These are phyloP conservation scores for Seriola aureovittata DNA, from an alignment of 2,113 vertebrate species.

Conservation along the genomic window DNA sequence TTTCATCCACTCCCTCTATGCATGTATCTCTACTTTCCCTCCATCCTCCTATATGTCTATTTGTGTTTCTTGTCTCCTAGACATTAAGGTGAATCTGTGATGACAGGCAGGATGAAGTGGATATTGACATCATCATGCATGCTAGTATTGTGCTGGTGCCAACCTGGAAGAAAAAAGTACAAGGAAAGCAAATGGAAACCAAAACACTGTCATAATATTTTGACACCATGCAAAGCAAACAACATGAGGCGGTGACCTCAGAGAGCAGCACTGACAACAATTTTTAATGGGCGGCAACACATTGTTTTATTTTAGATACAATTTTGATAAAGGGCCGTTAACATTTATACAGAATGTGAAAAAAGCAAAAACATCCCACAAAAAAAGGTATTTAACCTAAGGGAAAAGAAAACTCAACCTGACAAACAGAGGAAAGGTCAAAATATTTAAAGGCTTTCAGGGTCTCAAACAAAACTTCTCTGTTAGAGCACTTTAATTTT, in stretches of 20 bases:
- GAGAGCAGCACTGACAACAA: neutral
- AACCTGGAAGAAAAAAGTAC: neutral
- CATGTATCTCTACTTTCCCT: neutral
- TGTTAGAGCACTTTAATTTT: neutral
- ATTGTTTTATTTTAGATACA: neutral
- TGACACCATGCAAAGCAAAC: neutral
- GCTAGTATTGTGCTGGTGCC: neutral
- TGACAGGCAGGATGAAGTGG: constrained; percentile 9
- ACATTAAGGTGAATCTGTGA: neutral
- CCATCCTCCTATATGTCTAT: neutral
- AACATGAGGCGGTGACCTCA: neutral
- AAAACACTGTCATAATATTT: constrained; percentile 4
- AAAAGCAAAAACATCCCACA: neutral
- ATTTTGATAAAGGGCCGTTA: neutral
- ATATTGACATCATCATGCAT: neutral
- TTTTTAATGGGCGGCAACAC: neutral
- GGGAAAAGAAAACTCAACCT: neutral
- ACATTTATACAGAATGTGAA: neutral
- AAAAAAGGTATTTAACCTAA: neutral
- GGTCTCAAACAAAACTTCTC: neutral
- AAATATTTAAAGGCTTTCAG: neutral
- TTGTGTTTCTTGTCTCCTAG: constrained; percentile 12
- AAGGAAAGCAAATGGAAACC: constrained; percentile 4
- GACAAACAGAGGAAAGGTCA: neutral
- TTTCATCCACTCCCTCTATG: neutral